Evolutionary conservation across 2,113 vertebrate species (phyloP), one percentile per base, ranked within the genome.

Genomic region (Psettodes erumei): DNA sequence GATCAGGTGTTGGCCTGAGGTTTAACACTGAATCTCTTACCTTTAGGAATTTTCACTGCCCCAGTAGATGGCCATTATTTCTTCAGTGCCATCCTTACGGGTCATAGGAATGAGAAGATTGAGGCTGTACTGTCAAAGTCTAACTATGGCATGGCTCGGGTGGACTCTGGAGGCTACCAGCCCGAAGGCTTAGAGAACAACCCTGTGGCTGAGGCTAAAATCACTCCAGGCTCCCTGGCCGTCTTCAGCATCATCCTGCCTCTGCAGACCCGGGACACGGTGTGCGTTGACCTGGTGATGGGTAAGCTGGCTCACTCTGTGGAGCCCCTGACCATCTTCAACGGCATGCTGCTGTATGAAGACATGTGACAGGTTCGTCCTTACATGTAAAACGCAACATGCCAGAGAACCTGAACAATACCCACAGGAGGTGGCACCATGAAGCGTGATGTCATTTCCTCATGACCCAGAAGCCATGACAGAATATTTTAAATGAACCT

Each of bases 151-250:
- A 94, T 98, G 75, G 96, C 96, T 1, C 95, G 97, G 18, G 95
- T 95, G 33, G 96, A 98, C 92, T 98, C 97, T 0, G 96, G 94
- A 0, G 97, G 97, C 0, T 97, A 97, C 72, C 96, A 98, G 83
- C 96, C 96, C 0, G 97, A 98, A 86, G 97, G 95, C 2, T 90
- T 98, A 85, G 97, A 98, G 91, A 97, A 97, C 88, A 97, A 96
- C 61, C 97, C 96, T 0, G 93, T 96, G 85, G 96, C 93, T 0
- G 96, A 97, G 15, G 90, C 90, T 23, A 95, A 94, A 68, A 93
- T 93, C 32, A 93, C 90, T 13, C 93, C 96, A 0, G 96, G 96
- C 0, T 93, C 97, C 0, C 89, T 98, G 7, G 97, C 95, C 0
- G 93, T 98, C 37, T 98, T 98, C 91, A 97, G 94, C 90, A 95